Evolutionary conservation across 2,888 invertebrate species (phyloP).

Genomic region (Xestobium rufovillosum): DNA sequence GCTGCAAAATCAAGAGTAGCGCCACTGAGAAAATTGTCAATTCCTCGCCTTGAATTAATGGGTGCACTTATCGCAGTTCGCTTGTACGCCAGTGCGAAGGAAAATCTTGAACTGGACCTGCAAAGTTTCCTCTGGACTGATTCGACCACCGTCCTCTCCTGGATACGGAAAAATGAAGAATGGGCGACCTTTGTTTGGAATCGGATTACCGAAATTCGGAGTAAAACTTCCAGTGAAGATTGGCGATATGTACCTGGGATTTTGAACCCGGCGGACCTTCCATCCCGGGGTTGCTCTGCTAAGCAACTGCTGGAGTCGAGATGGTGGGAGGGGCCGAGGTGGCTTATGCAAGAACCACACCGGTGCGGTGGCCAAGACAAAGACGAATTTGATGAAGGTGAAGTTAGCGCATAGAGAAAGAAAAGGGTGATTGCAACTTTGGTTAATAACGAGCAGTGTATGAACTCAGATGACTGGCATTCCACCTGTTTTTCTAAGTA

Average conservation of each 20-base stretch:
- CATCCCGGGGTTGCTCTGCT: slow-evolving; percentile 28
- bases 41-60: slow-evolving; percentile 31
- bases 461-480: slow-evolving; percentile 3
- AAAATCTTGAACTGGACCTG: slow-evolving; percentile 12
- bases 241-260: slow-evolving; percentile 30
- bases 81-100: slow-evolving; percentile 9
- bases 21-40: slow-evolving; percentile 29
- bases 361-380: slow-evolving; percentile 24
- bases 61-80: slow-evolving; percentile 27
- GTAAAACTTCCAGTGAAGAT: slow-evolving; percentile 13
- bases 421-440: slow-evolving; percentile 9
- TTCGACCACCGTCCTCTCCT: slow-evolving; percentile 25
- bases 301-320: slow-evolving; percentile 21
- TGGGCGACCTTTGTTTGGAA: slow-evolving; percentile 28
- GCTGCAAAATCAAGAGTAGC: slow-evolving; percentile 28
- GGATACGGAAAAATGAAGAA: slow-evolving; percentile 23
- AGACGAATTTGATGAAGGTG: slow-evolving; percentile 8
- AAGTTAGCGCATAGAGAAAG: slow-evolving; percentile 12
- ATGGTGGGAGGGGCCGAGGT: slow-evolving; percentile 32
- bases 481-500: slow-evolving; percentile 21
- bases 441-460: slow-evolving; percentile 7
- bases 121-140: slow-evolving; percentile 25
- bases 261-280: slow-evolving; percentile 30
- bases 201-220: slow-evolving; percentile 26
- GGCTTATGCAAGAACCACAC: slow-evolving; percentile 22